phyloP scores from a whole-genome alignment of 2,113 vertebrate genomes.

The Pollimyrus isidori region DNA sequence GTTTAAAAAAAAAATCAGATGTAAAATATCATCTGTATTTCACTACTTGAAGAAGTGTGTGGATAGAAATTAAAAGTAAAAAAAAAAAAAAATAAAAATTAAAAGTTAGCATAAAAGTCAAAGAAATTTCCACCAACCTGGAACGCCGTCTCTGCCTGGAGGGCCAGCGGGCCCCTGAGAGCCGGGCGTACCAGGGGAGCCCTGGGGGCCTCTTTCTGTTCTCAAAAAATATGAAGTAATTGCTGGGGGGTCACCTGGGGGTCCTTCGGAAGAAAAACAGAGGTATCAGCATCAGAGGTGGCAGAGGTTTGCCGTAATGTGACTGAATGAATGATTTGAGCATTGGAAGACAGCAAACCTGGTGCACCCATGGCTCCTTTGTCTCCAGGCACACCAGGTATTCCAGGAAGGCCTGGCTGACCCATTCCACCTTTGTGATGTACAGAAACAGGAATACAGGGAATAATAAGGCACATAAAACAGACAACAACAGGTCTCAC shows the following conservation, averaged over 20 bases:
- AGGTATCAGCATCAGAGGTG: slow-evolving; percentile 27
- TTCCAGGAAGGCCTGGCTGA: slow-evolving; percentile 24
- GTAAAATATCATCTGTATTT: neutral
- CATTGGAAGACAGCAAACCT: slow-evolving; percentile 28
- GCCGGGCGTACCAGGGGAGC: slow-evolving; percentile 67
- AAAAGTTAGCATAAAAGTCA: neutral
- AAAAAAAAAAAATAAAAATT: neutral
- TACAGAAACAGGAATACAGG: neutral
- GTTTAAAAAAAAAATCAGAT: neutral
- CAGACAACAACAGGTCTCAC: neutral
- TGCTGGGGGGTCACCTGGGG: slow-evolving; percentile 63
- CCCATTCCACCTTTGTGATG: slow-evolving; percentile 50
- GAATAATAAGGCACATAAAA: neutral
- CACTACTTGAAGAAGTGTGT: neutral
- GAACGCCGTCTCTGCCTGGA: slow-evolving; percentile 67
- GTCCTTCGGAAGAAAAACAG: slow-evolving; percentile 50
- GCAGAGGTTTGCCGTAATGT: neutral
- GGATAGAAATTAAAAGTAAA: neutral
- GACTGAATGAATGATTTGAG: too few species aligned
- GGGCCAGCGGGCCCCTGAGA: slow-evolving; percentile 62
- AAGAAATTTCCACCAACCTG: slow-evolving; percentile 57
- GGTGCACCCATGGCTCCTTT: slow-evolving; percentile 40
- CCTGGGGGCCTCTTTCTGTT: slow-evolving; percentile 72
- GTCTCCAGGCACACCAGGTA: slow-evolving; percentile 37
- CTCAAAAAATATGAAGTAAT: slow-evolving; percentile 59